Conservation (phyloP, 2,888 invertebrate species). For the Onchidella celtica region DNA sequence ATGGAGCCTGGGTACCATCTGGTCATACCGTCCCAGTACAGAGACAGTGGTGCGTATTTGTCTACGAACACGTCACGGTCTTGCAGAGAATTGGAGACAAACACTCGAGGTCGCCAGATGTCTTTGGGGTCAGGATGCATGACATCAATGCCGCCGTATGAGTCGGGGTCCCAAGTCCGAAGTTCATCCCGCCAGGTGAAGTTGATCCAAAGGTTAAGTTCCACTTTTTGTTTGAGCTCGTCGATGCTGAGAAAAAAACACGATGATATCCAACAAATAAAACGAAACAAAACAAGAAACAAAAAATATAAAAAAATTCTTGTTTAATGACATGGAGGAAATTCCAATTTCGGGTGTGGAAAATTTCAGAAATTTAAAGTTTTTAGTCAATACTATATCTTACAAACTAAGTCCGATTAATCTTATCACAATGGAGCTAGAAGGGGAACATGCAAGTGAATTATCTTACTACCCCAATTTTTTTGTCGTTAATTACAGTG, state of each 20-base stretch:
- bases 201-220: slow-evolving; percentile 17
- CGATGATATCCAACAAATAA: background rate
- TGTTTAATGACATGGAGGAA: too few species aligned
- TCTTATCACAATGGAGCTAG: too few species aligned
- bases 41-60: background rate
- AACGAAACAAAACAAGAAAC: too few species aligned
- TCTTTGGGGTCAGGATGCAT: slow-evolving; percentile 24
- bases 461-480: too few species aligned
- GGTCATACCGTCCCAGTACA: background rate
- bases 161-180: slow-evolving; percentile 21
- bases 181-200: slow-evolving; percentile 22
- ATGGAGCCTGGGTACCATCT: background rate
- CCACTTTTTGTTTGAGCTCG: background rate
- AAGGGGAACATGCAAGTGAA: too few species aligned
- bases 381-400: too few species aligned
- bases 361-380: too few species aligned
- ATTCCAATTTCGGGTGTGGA: too few species aligned
- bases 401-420: too few species aligned
- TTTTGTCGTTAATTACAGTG: too few species aligned
- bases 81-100: slow-evolving; percentile 1
- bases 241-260: slow-evolving; percentile 2
- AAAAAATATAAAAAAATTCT: background rate
- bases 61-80: slow-evolving; percentile 9
- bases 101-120: slow-evolving; percentile 4
- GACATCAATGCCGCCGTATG: background rate